Percentiles rank a stretch among this genome's conserved stretches.
These are phyloP conservation scores for Prionailurus bengalensis DNA, from an alignment of 2,113 vertebrate species.

Conservation along the genomic window DNA sequence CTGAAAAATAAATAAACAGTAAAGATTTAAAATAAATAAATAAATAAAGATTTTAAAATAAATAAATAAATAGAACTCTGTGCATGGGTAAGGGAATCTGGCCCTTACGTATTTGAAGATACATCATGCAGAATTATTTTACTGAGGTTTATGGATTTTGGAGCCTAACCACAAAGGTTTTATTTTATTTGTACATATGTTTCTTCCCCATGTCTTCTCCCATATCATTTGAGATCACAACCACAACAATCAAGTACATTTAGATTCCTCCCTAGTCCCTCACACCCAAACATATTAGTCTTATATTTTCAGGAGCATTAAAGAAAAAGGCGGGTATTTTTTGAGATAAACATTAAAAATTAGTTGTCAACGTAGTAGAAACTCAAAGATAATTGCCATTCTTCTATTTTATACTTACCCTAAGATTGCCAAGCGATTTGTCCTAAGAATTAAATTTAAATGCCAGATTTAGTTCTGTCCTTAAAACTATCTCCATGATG, in stretches of 20 bases:
- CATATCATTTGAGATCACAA: constrained; percentile 14
- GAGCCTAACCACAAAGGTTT: not conserved
- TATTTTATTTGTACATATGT: not conserved
- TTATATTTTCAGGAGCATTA: constrained; percentile 61
- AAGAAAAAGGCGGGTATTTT: not conserved
- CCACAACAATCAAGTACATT: constrained; percentile 9
- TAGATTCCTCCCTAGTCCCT: not conserved
- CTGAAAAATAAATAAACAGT: not conserved
- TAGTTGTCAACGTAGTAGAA: constrained; percentile 49
- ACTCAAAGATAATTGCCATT: constrained; percentile 58
- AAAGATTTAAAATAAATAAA: not conserved
- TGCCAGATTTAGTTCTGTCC: constrained; percentile 57
- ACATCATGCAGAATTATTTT: constrained; percentile 40
- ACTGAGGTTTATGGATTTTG: not conserved
- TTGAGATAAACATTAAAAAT: constrained; percentile 51
- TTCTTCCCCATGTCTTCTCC: not conserved
- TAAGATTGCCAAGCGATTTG: constrained; percentile 42
- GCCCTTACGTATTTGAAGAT: not conserved
- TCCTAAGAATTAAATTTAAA: constrained; percentile 69
- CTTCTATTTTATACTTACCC: constrained; percentile 59
- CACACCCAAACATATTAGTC: not conserved
- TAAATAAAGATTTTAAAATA: not conserved
- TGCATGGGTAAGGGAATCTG: not conserved
- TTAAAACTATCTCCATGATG: constrained; percentile 63
- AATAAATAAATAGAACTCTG: not conserved